Evolutionary conservation across 2,113 vertebrate genomes (phyloP), one percentile per base, ranked within the genome.

Genomic region (Rallus limicola): DNA sequence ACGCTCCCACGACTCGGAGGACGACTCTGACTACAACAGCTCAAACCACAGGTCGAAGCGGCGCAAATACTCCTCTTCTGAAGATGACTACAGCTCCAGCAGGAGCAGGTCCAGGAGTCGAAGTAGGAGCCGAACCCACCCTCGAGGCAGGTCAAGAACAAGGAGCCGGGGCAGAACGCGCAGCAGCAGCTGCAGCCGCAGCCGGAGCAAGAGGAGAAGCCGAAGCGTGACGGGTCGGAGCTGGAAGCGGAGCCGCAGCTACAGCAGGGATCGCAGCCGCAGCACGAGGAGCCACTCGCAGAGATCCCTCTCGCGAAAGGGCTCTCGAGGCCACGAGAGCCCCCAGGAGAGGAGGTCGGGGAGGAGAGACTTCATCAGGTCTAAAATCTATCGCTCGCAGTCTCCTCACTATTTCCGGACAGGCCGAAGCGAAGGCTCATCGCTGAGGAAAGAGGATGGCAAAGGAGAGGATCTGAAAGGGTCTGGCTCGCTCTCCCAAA

Each of bases 361-460:
- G 23, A 98, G 98, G 19, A 98, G 99, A 58, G 98, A 99, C 95
- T 99, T 99, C 91, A 99, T 99, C 98, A 98, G 98, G 58, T 99
- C 99, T 19, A 98, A 99, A 86, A 99, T 99, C 93, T 99, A 99
- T 85, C 99, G 99, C 55, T 99, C 99, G 1, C 99, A 99, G 76
- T 99, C 99, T 17, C 99, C 99, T 2, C 99, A 99, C 31, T 98
- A 98, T 34, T 98, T 97, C 92, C 97, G 98, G 63, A 70, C 95
- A 3, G 97, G 96, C 52, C 95, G 97, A 62, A 92, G 84, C 6
- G 98, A 98, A 58, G 95, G 95, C 11, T 78, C 82, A 1, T 59
- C 58, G 33, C 72, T 94, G 31, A 98, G 97, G 94, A 98, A 98
- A 38, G 98, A 98, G 36, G 96, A 96, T 0, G 70, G 97, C 78